Base-by-base conservation (phyloP, 1,140 invertebrate species). In the Oryctes rhinoceros region DNA sequence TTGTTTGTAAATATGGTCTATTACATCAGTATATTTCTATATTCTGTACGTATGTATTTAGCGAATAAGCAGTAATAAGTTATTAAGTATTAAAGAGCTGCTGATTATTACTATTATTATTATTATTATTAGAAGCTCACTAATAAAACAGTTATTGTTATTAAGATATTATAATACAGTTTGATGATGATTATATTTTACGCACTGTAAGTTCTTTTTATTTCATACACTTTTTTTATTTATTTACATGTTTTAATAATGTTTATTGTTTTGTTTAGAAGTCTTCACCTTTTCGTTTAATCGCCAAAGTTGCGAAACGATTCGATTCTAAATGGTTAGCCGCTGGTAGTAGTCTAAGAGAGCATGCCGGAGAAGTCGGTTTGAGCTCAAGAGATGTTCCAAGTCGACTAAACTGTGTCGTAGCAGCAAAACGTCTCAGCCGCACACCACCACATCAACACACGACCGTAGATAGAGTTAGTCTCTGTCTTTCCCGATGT, bases 391-490 rank as follows among this genome's bases (percentile, higher is more conserved):
- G 65, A 71, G 37, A 76, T 20, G 75, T 76, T 49, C 75, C 75
- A 76, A 76, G 75, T 49, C 75, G 37, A 76, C 75, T 76, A 49
- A 76, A 49, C 39, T 71, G 65, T 71, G 65, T 71, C 65, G 24
- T 71, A 71, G 24, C 7, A 30, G 65, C 20, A 13, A 37, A 71
- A 10, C 35, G 65, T 71, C 65, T 71, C 65, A 37, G 65, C 15
- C 20, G 11, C 20, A 71, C 65, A 71, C 65, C 24, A 71, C 20
- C 65, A 71, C 65, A 71, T 24, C 65, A 71, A 71, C 65, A 35
- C 65, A 37, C 9, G n/a, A 71, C 65, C 35, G 10, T 7, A 30
- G 24, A 15, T 71, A 71, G 11, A 71, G 65, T 71, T 15, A 30
- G 65, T 71, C 65, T 59, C 53, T 59, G 39, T 44, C 39, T 44